Percentiles rank a stretch among this genome's conserved stretches.
These are phyloP conservation scores for Lepidotrigona ventralis DNA, from an alignment of 1,140 invertebrate genomes.

Conservation along the genomic window DNA sequence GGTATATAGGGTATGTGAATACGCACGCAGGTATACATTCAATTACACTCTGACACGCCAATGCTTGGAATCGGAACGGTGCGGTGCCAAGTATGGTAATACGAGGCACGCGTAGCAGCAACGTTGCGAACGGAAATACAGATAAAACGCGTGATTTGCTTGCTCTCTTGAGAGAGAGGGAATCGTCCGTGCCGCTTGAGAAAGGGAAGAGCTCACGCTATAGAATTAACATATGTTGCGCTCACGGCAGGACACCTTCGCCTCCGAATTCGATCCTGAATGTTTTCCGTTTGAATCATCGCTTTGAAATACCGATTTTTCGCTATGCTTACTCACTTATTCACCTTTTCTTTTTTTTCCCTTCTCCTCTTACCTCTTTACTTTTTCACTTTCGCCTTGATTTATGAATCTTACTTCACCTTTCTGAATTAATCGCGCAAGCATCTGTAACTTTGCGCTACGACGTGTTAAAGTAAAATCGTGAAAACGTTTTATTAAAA, in stretches of 20 bases:
- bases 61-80: conserved; percentile 23
- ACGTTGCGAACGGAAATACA: conserved; percentile 52
- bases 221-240: conserved; percentile 28
- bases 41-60: conserved; percentile 3
- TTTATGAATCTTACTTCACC: neutral
- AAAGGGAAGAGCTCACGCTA: conserved; percentile 7
- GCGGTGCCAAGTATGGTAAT: conserved; percentile 49
- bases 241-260: conserved; percentile 10
- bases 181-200: conserved; percentile 19
- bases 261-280: neutral
- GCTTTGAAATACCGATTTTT: neutral
- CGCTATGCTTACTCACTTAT: neutral
- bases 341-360: neutral
- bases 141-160: conserved; percentile 59
- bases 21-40: neutral
- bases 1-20: neutral
- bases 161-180: conserved; percentile 28
- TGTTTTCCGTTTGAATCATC: neutral
- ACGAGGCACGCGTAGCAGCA: conserved; percentile 38
- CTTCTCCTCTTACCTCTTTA: no score
- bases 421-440: neutral
- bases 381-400: neutral
- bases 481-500: neutral
- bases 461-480: neutral
- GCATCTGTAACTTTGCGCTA: no score